A percentile compares a stretch with the other conserved stretches of the same genome.
phyloP scores from a whole-genome alignment of 2,888 invertebrate genomes.

The Eucriotettix oculatus region DNA sequence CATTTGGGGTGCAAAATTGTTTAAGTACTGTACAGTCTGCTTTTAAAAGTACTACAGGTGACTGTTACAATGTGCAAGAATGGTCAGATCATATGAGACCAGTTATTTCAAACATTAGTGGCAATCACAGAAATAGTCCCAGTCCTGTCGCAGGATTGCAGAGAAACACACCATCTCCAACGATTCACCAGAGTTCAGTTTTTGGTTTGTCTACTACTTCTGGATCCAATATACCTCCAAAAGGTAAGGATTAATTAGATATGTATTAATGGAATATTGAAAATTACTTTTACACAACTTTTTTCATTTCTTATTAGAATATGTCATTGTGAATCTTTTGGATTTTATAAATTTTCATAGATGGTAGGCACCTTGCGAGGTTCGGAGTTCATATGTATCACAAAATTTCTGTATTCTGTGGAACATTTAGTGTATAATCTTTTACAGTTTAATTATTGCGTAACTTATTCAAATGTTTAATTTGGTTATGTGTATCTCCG shows the following conservation, averaged over 20 bases:
- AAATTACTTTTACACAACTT: too few relatives aligned
- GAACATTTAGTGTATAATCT: too few relatives aligned
- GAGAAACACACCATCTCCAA: slow-evolving; percentile 2
- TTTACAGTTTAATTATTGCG: too few relatives aligned
- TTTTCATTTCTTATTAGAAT: too few relatives aligned
- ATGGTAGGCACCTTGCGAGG: too few relatives aligned
- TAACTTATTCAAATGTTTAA: too few relatives aligned
- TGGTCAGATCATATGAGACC: slow-evolving; percentile 28
- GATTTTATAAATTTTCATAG: too few relatives aligned
- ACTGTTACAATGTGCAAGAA: slow-evolving; percentile 30
- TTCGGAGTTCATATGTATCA: too few relatives aligned
- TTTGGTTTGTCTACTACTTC: background rate
- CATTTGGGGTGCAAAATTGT: slow-evolving; percentile 5
- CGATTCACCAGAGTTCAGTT: background rate
- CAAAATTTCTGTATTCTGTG: background rate
- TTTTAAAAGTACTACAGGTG: slow-evolving; percentile 2
- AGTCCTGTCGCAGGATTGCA: background rate
- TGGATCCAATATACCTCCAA: slow-evolving; percentile 2
- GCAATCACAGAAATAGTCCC: background rate
- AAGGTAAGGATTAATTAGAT: slow-evolving; percentile 1
- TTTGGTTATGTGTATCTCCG: too few relatives aligned
- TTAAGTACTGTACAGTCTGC: background rate
- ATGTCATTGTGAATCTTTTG: too few relatives aligned
- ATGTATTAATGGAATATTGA: too few relatives aligned
- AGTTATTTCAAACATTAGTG: slow-evolving; percentile 21